Evolutionary conservation across 2,113 vertebrate species (phyloP).

Genomic region (Orycteropus afer): DNA sequence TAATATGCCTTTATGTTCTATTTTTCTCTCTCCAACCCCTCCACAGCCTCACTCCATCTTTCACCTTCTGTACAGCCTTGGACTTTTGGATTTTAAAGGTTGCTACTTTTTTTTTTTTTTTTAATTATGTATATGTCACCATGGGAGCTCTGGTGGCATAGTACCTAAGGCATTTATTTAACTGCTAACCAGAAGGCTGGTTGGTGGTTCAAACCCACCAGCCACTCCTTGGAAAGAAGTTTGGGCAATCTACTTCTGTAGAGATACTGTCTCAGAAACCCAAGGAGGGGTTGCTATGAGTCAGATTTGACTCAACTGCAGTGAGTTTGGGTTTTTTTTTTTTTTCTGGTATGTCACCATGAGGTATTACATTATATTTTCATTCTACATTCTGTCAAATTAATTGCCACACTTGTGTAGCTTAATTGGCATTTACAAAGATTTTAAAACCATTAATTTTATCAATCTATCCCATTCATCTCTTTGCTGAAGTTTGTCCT

Average conservation of each 20-base stretch:
- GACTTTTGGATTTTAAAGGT: background rate
- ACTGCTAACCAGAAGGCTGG: no score
- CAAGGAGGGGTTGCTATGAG: no score
- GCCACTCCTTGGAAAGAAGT: no score
- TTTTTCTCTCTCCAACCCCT: background rate
- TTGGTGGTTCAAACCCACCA: no score
- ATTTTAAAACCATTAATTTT: background rate
- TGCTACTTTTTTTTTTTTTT: no score
- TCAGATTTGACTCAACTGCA: no score
- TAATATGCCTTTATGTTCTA: background rate
- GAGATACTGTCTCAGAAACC: no score
- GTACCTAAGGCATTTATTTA: no score
- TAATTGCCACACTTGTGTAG: background rate
- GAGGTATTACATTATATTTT: background rate
- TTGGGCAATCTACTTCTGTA: no score
- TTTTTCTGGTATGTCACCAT: background rate
- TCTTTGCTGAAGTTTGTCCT: background rate
- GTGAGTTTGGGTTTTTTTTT: background rate
- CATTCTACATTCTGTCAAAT: background rate
- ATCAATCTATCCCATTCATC: background rate
- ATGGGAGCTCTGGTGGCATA: no score
- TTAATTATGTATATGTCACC: no score
- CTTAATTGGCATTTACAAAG: constrained; percentile 19
- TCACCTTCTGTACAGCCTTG: background rate
- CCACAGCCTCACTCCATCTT: accelerated